Evolutionary conservation across 2,113 vertebrate genomes (phyloP).

Genomic region (Todiramphus saurophagus): DNA sequence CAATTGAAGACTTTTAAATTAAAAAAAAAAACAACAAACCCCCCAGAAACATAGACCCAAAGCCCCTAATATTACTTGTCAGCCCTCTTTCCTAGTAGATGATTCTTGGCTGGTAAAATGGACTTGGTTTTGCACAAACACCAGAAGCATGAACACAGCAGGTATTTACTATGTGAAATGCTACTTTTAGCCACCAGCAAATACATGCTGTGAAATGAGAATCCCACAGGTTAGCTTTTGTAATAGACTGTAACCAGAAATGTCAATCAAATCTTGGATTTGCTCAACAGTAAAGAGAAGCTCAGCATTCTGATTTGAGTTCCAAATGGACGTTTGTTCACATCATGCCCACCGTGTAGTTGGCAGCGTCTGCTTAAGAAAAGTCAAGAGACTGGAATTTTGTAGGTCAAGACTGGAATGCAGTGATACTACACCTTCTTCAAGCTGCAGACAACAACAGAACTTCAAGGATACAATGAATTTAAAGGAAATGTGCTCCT

Average conservation of each 20-base stretch:
- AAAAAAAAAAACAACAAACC: neutral
- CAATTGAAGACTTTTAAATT: neutral
- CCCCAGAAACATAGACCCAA: neutral
- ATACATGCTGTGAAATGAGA: conserved; percentile 9
- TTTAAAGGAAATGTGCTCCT: neutral
- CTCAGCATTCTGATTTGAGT: conserved; percentile 1
- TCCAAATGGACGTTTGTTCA: conserved; percentile 17
- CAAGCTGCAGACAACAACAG: neutral
- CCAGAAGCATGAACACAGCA: neutral
- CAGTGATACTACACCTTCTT: neutral
- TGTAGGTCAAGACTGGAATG: neutral
- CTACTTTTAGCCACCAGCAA: conserved; percentile 41
- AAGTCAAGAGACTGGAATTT: conserved; percentile 14
- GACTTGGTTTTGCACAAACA: neutral
- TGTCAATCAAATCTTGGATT: conserved; percentile 43
- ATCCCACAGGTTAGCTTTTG: conserved; percentile 6
- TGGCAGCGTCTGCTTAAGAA: neutral
- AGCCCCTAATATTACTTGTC: neutral
- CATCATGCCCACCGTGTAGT: neutral
- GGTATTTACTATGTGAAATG: neutral
- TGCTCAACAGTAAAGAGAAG: conserved; percentile 35
- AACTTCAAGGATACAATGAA: neutral
- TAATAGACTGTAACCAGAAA: conserved; percentile 54
- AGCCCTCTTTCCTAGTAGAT: neutral
- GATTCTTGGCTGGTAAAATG: neutral